Conservation (phyloP, 1,140 invertebrate species). For the Ceratina australensis region DNA sequence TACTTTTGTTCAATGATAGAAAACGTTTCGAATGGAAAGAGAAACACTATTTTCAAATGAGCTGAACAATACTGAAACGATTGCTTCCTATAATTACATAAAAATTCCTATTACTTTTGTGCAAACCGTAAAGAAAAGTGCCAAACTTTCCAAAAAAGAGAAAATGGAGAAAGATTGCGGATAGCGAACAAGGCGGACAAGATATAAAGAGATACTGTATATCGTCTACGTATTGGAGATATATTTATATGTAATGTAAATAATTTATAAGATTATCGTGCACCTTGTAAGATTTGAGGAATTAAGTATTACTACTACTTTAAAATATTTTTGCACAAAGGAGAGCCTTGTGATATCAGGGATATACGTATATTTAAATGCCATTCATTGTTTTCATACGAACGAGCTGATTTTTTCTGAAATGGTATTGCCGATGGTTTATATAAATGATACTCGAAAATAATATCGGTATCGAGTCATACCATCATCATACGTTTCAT, state of each 20-base stretch:
- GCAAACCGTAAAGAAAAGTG: conserved; percentile 46
- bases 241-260: conserved; percentile 41
- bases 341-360: conserved; percentile 62
- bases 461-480: conserved; percentile 11
- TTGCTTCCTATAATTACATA: not conserved
- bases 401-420: conserved; percentile 39
- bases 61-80: not conserved
- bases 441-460: conserved; percentile 39
- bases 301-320: conserved; percentile 54
- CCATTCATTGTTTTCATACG: conserved; percentile 37
- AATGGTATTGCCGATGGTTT: conserved; percentile 24
- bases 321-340: conserved; percentile 62
- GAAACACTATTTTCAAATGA: not conserved
- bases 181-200: not conserved
- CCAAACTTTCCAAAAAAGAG: conserved; percentile 49
- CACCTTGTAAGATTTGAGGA: conserved; percentile 48
- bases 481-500: conserved; percentile 8
- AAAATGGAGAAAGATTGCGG: not conserved
- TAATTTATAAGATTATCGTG: conserved; percentile 52
- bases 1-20: not conserved
- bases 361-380: conserved; percentile 55
- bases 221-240: conserved; percentile 30
- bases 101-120: conserved; percentile 44
- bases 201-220: conserved; percentile 22
- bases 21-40: not conserved